Evolutionary conservation across 2,113 vertebrate genomes (phyloP), one percentile per base, ranked within the genome.

Genomic region (Zapus hudsonius): DNA sequence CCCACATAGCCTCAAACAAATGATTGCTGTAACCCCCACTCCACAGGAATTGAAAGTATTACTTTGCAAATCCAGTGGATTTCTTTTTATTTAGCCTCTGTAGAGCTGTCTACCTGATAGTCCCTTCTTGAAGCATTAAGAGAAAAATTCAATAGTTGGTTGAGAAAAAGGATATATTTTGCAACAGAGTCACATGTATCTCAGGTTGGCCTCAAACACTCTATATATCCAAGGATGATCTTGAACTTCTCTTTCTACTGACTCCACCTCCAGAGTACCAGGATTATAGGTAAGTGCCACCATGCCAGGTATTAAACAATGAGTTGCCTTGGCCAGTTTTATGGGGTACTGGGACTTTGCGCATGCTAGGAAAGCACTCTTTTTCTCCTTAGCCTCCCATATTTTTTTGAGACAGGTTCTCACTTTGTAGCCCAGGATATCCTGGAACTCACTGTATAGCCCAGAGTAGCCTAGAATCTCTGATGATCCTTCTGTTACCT

Each of bases 1-100:
- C 87, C 91, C 91, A 95, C 80, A 95, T 86, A 89, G 57, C 73
- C 36, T 81, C 80, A 89, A 55, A 64, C 76, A 95, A 59, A 87
- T 59, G 61, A n/a, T n/a, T n/a, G 22, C 47, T 67, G n/a, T 12
- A 63, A 84, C n/a, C n/a, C n/a, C n/a, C n/a, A n/a, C n/a, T n/a
- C 86, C 69, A 64, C 61, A 40, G 74, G 76, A 52, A 75, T 74
- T 72, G 29, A 78, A 84, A n/a, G 57, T 38, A n/a, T 95, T 84
- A 75, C 38, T 2, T 42, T 80, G 72, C 61, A 78, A 84, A 94
- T 73, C 12, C 76, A 90, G 47, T 27, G 33, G 17, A 76, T 87
- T 84, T 91, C 36, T 25, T 87, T 90, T 85, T 67, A 64, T 27
- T 42, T 42, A 64, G 73, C 29, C 16, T 84, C 89, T 42, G 10